Evolutionary conservation across 2,888 invertebrate species (phyloP), one percentile per base, ranked within the genome.

Genomic region (Maniola hyperantus): DNA sequence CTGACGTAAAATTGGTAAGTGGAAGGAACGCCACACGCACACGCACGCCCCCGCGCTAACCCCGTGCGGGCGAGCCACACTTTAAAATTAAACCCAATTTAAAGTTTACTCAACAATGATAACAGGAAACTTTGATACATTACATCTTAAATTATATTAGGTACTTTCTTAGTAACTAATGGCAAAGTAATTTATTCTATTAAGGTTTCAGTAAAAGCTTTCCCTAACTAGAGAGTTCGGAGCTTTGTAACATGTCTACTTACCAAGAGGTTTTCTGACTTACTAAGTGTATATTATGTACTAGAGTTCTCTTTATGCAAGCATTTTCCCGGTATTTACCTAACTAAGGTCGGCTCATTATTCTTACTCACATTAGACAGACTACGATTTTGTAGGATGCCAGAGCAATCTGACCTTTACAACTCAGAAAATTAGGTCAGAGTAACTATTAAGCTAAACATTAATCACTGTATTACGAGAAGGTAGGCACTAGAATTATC

Each of bases 151-250:
- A 63, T 63, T 54, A 44, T 54, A 63, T 63, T 26, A 54, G 5
- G 54, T 63, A 63, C 63, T 46, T 63, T 63, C 63, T 63, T 44
- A 55, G 46, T 46, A 63, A 46, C 63, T 63, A 55, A 63, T 18
- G 54, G 55, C 54, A 42, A 63, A 63, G 63, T 63, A 63, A 63
- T 63, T 63, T 55, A 63, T 63, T 54, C 63, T 63, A 63, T 63
- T 63, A 63, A 55, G 44, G 54, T 46, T 46, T 42, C 63, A 55
- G 63, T 55, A 55, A 63, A 63, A 63, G 63, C 63, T 63, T 55
- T 55, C 55, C 13, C 46, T 36, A 60, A 60, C 62, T 33, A 44
- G 54, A 34, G 63, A 63, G 63, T 55, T 63, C 33, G 51, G 51
- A 62, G 51, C 53, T 62, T 51, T 42, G 51, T 54, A 55, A 63